Conservation (phyloP, 2,113 vertebrate species). For the Hippocampus barbouri region DNA sequence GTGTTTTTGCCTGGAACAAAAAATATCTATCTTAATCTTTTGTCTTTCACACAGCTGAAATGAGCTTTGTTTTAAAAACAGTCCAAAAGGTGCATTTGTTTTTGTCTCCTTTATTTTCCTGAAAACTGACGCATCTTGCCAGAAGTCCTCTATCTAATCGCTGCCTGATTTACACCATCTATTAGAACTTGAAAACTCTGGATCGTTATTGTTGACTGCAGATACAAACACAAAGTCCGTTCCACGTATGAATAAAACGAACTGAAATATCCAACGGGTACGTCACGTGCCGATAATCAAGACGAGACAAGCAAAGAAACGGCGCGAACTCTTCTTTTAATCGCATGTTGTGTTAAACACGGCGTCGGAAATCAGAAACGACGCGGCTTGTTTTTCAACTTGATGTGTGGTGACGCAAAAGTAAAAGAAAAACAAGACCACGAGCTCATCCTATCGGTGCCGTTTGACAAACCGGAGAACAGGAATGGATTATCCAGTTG, state of each 20-base stretch:
- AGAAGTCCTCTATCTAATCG: neutral
- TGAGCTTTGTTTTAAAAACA: neutral
- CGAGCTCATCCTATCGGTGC: neutral
- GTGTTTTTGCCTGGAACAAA: neutral
- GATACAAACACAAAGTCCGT: neutral
- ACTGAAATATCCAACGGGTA: neutral
- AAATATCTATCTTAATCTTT: neutral
- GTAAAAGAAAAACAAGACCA: neutral
- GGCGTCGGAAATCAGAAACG: neutral
- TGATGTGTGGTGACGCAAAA: neutral
- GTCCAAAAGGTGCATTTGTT: neutral
- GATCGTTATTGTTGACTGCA: neutral
- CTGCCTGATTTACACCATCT: neutral
- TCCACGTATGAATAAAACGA: neutral
- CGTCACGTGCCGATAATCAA: neutral
- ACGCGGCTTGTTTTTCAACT: neutral
- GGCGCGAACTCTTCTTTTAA: neutral
- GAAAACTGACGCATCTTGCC: neutral
- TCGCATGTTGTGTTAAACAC: neutral
- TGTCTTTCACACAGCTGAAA: neutral
- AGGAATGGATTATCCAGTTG: conserved; percentile 13
- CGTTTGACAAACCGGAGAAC: neutral
- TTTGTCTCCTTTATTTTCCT: neutral
- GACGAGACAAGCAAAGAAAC: neutral
- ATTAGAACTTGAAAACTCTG: neutral